Percentiles rank a stretch among this genome's conserved stretches.
Conservation (phyloP, 2,888 invertebrate genomes). For the Heliconius charithonia region DNA sequence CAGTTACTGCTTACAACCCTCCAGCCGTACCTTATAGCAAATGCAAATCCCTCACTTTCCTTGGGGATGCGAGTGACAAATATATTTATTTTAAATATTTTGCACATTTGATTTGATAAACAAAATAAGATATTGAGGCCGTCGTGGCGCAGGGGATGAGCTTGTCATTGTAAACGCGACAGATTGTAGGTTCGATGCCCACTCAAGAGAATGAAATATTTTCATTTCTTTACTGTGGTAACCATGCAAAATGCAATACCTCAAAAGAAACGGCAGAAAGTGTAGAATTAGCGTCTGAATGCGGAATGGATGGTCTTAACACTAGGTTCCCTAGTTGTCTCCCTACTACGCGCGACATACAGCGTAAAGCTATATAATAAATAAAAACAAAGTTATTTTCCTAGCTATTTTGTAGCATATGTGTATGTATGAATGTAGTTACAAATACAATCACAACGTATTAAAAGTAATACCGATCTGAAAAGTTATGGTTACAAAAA, state of each 20-base stretch:
- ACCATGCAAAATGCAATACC: no score
- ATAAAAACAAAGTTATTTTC: not conserved
- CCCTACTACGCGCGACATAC: no score
- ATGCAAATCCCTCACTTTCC: constrained; percentile 24
- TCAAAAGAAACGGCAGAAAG: no score
- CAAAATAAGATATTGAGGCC: not conserved
- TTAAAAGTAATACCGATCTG: constrained; percentile 17
- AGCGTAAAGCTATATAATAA: no score
- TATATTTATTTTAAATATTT: constrained; percentile 20
- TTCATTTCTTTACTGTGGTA: no score
- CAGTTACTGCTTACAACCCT: constrained; percentile 17
- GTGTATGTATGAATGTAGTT: constrained; percentile 10
- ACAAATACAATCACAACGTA: constrained; percentile 19
- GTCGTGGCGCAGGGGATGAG: no score
- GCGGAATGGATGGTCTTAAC: no score
- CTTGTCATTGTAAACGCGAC: no score
- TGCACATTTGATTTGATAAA: constrained; percentile 1
- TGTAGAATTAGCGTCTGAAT: no score
- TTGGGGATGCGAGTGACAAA: constrained; percentile 17
- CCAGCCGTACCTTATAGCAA: constrained; percentile 16
- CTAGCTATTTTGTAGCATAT: not conserved
- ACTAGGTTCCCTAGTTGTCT: no score
- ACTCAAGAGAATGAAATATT: no score
- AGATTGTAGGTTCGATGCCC: no score
- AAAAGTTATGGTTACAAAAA: constrained; percentile 25